Conservation (phyloP, 2,797 vertebrate species). For the Halcyon badia region DNA sequence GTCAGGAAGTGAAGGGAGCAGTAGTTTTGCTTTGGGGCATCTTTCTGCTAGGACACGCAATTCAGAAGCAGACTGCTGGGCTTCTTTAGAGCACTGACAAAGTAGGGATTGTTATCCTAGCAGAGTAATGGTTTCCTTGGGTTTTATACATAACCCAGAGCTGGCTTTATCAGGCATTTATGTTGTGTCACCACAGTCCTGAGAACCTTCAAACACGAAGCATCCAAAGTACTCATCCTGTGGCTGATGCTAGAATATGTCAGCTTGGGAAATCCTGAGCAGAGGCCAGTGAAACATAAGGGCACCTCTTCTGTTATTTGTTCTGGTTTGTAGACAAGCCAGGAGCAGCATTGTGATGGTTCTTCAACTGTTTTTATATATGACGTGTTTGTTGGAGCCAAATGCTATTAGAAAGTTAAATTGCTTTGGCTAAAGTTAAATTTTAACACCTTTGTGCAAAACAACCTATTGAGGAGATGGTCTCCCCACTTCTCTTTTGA, state of each 20-base stretch:
- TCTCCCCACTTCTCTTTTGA: neutral
- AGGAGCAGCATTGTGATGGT: neutral
- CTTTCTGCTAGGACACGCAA: neutral
- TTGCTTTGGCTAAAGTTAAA: neutral
- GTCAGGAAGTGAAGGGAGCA: neutral
- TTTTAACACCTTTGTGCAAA: neutral
- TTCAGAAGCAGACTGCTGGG: neutral
- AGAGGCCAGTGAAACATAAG: neutral
- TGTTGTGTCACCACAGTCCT: neutral
- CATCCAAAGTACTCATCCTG: neutral
- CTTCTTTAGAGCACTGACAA: neutral
- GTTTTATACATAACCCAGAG: neutral
- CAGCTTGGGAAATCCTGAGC: neutral
- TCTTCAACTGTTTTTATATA: neutral
- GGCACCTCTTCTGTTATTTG: rapidly evolving
- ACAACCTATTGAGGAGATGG: neutral
- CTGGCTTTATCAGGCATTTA: neutral
- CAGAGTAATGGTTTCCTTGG: neutral
- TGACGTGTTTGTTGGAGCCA: neutral
- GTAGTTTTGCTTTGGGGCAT: neutral
- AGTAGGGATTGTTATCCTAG: neutral
- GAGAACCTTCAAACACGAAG: neutral
- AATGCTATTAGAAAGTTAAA: neutral
- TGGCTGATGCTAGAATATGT: neutral
- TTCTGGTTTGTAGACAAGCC: neutral